phyloP scores from a whole-genome alignment of 2,797 vertebrate genomes.

The Catamblyrhynchus diadema region DNA sequence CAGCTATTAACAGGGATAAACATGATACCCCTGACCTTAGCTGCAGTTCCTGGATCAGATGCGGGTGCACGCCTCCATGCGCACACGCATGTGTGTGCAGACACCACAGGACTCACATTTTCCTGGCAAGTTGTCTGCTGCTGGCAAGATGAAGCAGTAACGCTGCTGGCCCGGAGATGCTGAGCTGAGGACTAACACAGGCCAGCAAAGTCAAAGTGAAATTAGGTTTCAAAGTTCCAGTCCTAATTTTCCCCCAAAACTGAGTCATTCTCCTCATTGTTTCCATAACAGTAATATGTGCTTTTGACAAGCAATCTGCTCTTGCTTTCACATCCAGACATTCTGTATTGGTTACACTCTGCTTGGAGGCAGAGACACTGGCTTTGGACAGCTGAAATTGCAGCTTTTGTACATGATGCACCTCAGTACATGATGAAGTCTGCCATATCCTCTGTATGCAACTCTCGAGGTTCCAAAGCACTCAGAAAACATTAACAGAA shows the following conservation, averaged over 20 bases:
- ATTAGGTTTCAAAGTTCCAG: constrained; percentile 39
- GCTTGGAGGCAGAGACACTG: background rate
- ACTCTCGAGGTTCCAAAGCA: background rate
- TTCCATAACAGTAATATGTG: constrained; percentile 7
- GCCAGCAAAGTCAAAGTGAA: constrained; percentile 44
- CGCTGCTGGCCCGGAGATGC: constrained; percentile 15
- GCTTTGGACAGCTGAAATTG: background rate
- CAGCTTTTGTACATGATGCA: background rate
- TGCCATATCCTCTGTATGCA: background rate
- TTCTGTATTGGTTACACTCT: background rate
- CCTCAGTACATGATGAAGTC: background rate
- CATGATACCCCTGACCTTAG: constrained; percentile 16
- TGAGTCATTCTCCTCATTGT: constrained; percentile 24
- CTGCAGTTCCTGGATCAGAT: background rate
- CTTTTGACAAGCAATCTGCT: constrained; percentile 20
- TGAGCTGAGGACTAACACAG: background rate
- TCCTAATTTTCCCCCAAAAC: constrained; percentile 5
- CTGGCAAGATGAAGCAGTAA: constrained; percentile 37
- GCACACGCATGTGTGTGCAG: background rate
- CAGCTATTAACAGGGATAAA: constrained; percentile 20
- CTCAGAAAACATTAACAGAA: background rate
- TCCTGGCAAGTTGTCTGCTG: constrained; percentile 47
- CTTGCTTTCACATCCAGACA: constrained; percentile 12
- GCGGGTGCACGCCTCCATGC: background rate
- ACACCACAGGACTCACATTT: constrained; percentile 38